Evolutionary conservation across 2,888 invertebrate species (phyloP), one percentile per base, ranked within the genome.

Genomic region (Masnerella sp.): DNA sequence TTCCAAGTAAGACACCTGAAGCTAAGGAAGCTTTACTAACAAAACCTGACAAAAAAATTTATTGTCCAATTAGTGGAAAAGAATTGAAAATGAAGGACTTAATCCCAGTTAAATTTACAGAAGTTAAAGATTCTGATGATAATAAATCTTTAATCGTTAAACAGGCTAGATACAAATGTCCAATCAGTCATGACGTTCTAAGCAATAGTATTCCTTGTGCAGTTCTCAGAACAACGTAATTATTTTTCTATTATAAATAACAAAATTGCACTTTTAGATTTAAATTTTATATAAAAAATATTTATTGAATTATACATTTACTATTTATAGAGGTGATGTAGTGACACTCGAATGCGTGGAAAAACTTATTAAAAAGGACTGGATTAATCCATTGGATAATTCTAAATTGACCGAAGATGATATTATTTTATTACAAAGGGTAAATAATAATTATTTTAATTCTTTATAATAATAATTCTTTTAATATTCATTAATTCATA

Each of bases 291-390:
- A 8, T 45, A 17, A 51, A 49, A 54, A 36, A 7, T 28, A 65
- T 38, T 34, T 34, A 8, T 30, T 30, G n/a, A n/a, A n/a, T n/a
- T n/a, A n/a, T n/a, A n/a, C n/a, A n/a, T n/a, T n/a, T n/a, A n/a
- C n/a, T n/a, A n/a, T n/a, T 73, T 91, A 79, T 84, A 98, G 98
- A 0, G 98, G 99, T 1, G 93, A 96, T 89, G 96, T 99, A 4
- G 94, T 99, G 1, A 98, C 98, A 0, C 91, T 96, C 92, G 98
- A 98, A 85, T 98, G 98, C 88, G 93, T 98, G 2, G 98, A 99
- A 81, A 98, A 97, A 85, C 90, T 99, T 11, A 96, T 99, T 56
- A 96, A 95, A 82, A 97, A 96, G 82, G 99, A 99, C 86, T 97
- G 96, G 98, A 89, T 95, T 15, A 98, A 99, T 89, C 99, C 99